Evolutionary conservation across 1,140 invertebrate species (phyloP).

Genomic region (Phocides pigmalion): DNA sequence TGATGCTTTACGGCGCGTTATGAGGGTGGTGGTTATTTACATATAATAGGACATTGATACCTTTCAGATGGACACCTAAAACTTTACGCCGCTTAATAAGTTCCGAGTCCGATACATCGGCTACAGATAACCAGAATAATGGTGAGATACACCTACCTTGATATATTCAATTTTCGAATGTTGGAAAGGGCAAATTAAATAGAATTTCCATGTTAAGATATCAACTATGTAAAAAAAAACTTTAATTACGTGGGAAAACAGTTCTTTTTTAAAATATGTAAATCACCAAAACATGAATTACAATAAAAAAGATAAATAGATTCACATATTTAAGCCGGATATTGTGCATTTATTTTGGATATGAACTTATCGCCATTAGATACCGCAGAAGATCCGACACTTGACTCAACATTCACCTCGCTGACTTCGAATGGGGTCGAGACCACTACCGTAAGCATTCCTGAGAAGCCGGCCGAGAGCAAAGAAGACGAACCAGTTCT

Average conservation of each 20-base stretch:
- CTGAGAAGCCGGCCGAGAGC: constrained; percentile 37
- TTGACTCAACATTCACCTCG: constrained; percentile 57
- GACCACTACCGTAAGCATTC: constrained; percentile 41
- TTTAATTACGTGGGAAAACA: too few relatives aligned
- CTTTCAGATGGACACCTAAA: constrained; percentile 66
- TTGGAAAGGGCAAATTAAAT: too few relatives aligned
- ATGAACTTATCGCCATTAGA: constrained; percentile 29
- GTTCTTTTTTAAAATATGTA: too few relatives aligned
- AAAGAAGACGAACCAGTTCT: constrained; percentile 53
- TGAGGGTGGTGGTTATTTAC: too few relatives aligned
- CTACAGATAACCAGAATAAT: constrained; percentile 44
- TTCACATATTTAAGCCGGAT: too few relatives aligned
- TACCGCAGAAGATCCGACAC: constrained; percentile 41
- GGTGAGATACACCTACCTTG: constrained; percentile 39
- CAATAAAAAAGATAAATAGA: too few relatives aligned
- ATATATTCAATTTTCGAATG: not conserved
- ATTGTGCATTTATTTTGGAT: not conserved
- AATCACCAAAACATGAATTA: too few relatives aligned
- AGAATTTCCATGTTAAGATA: too few relatives aligned
- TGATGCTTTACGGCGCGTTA: too few relatives aligned
- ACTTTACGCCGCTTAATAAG: constrained; percentile 62
- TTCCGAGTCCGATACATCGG: constrained; percentile 55
- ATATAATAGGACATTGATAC: not conserved
- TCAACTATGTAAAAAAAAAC: too few relatives aligned
- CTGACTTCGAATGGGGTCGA: constrained; percentile 61